Percentiles rank a stretch among this genome's conserved stretches.
Conservation (phyloP, 2,797 vertebrate genomes). For the Oreonectes daqikongensis region DNA sequence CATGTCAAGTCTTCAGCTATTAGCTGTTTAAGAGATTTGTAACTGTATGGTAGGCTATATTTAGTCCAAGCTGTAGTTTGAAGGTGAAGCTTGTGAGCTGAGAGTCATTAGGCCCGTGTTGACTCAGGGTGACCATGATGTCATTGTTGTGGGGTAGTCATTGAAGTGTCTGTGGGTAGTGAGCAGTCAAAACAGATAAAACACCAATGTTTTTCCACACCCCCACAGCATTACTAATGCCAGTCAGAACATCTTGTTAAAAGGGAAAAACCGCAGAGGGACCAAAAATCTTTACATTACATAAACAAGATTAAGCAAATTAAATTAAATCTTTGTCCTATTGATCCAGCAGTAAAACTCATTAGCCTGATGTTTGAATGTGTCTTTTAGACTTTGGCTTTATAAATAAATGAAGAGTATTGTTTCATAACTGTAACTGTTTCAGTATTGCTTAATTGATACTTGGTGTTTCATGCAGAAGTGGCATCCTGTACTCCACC, state of each 20-base stretch:
- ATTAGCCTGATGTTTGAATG: neutral
- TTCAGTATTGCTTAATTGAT: slow-evolving; percentile 7
- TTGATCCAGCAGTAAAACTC: neutral
- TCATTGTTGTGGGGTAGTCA: slow-evolving; percentile 27
- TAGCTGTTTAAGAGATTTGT: neutral
- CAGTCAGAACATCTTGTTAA: slow-evolving; percentile 19
- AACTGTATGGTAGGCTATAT: neutral
- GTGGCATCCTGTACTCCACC: neutral
- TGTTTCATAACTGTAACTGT: slow-evolving; percentile 2
- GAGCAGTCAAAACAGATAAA: slow-evolving; percentile 39
- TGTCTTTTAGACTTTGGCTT: neutral
- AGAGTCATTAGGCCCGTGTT: slow-evolving; percentile 12
- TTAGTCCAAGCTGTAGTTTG: neutral
- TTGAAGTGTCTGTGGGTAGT: slow-evolving; percentile 30
- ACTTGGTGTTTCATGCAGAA: neutral
- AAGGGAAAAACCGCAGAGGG: neutral
- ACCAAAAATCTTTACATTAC: neutral
- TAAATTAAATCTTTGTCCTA: neutral
- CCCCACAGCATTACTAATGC: slow-evolving; percentile 30
- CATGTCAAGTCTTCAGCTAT: neutral
- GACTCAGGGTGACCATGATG: slow-evolving; percentile 49
- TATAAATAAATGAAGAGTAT: neutral
- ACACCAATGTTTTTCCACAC: slow-evolving; percentile 29
- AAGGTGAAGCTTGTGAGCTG: neutral
- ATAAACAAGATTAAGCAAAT: neutral